Evolutionary conservation across 2,113 vertebrate genomes (phyloP), one percentile per base, ranked within the genome.

Genomic region (Gallinago paraguaiae): DNA sequence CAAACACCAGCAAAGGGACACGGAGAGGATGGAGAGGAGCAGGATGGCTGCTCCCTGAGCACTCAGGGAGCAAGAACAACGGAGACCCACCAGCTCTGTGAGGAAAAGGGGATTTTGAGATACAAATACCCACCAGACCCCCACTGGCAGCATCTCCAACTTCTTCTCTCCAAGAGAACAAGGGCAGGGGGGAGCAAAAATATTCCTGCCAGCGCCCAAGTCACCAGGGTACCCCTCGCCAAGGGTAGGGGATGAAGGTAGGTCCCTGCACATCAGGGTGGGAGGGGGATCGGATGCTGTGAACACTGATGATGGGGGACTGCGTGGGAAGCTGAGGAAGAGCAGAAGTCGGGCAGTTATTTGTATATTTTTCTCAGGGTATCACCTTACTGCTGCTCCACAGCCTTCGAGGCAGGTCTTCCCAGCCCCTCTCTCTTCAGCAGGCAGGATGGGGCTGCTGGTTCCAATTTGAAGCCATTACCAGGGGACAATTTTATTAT

Each of bases 341-440:
- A 81, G 25, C 84, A 79, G 46, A 37, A 5, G 65, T 48, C 65
- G 2, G 65, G 41, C 54, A 76, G 56, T 31, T 61, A 45, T 28
- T 28, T 16, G 6, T 17, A 30, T 13, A 57, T 90, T 94, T 97
- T 97, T 96, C 96, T 93, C 96, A 97, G 92, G 30, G 1, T 82
- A 69, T 96, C 95, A 64, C 94, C 87, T 94, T 95, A 88, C 94
- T 46, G 69, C 82, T 71, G 50, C 86, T 81, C 74, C 92, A 17
- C 67, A 70, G 61, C 39, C 56, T 27, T n/a, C 27, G 1, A 27
- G 51, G 17, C 39, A 78, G 63, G 9, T 35, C 65, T 33, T 24
- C 54, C 35, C 96, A 97, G 96, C 93, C 83, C 77, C 63, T 57
- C 63, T 11, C 8, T 6, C 39, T 65, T 53, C 90, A 65, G 30